These are phyloP conservation scores for Lepidurus apus DNA, from an alignment of 1,140 invertebrate species.

Conservation along the genomic window DNA sequence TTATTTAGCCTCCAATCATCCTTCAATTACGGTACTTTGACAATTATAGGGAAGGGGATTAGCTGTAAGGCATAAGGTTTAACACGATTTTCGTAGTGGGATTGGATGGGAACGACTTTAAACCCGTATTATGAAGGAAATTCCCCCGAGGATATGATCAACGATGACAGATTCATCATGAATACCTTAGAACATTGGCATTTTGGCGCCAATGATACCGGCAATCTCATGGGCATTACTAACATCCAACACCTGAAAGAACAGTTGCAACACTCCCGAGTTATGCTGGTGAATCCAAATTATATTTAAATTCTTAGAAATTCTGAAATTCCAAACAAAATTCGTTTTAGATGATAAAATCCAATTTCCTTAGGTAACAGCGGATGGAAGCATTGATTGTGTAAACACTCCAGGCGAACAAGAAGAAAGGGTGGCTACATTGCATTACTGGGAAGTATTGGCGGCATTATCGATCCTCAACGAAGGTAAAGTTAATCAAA, in stretches of 20 bases:
- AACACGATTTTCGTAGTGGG: conserved; percentile 55
- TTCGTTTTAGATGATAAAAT: not conserved
- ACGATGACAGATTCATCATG: conserved; percentile 78
- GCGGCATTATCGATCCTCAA: conserved; percentile 65
- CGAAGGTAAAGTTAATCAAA: conserved; percentile 42
- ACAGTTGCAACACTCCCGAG: not conserved
- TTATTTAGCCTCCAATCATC: conserved; percentile 55
- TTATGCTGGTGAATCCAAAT: conserved; percentile 14
- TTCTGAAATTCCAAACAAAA: conserved; percentile 60
- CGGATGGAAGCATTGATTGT: conserved; percentile 90
- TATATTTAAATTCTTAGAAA: conserved; percentile 49
- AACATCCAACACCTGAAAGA: conserved; percentile 15
- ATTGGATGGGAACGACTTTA: conserved; percentile 77
- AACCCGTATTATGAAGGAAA: conserved; percentile 92
- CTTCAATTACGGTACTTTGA: conserved; percentile 50
- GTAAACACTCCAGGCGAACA: conserved; percentile 74
- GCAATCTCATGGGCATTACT: conserved; percentile 60
- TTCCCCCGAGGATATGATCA: conserved; percentile 62
- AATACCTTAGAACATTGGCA: conserved; percentile 72
- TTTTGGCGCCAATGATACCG: conserved; percentile 78
- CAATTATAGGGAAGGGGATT: conserved; percentile 24
- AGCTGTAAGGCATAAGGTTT: conserved; percentile 5
- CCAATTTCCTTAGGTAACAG: conserved; percentile 65
- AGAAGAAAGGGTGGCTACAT: conserved; percentile 64
- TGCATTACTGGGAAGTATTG: conserved; percentile 78